Base-by-base conservation (phyloP, 1,140 invertebrate genomes). In the Euschistus heros region DNA sequence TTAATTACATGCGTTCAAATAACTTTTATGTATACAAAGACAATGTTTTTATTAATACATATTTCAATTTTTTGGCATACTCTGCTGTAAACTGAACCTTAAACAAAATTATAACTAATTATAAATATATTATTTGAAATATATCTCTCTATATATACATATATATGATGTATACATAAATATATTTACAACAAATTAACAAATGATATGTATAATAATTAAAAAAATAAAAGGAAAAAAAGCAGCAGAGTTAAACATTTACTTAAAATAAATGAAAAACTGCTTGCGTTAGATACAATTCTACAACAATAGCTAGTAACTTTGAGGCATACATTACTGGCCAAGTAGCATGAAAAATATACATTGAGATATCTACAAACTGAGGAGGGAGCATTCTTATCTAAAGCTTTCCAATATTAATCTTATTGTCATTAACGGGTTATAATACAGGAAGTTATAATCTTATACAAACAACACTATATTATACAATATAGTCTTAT, bases 251-350 rank as follows among this genome's bases (percentile, higher is more conserved):
- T 59, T 65, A 65, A 65, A 65, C 64, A 65, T 65, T 65, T 65
- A 65, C 57, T 60, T 55, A 65, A 65, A 54, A 65, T 65, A 65
- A 65, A 65, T 65, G 64, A 65, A 65, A 65, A 59, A 65, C 64
- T 65, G 64, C 64, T 61, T 1, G n/a, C 17, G 13, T 44, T 37
- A 37, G n/a, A 37, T 18, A 18, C 17, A 42, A 22, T 26, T 2
- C 2, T 42, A 61, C 59, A 61, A 61, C 59, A 42, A 61, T 61
- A 61, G 59, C 59, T 61, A 61, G 59, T 61, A 61, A 61, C 59
- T 3, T 18, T 4, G n/a, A 61, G 33, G n/a, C 22, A 7, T 15
- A 13, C 3, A 44, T 61, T 61, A 61, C 59, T 61, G 30, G 59
- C 59, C 33, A 61, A 22, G 62, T 52, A 24, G 62, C 47, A 14